Conservation (phyloP, 2,797 vertebrate species). For the Xiphophorus birchmanni region DNA sequence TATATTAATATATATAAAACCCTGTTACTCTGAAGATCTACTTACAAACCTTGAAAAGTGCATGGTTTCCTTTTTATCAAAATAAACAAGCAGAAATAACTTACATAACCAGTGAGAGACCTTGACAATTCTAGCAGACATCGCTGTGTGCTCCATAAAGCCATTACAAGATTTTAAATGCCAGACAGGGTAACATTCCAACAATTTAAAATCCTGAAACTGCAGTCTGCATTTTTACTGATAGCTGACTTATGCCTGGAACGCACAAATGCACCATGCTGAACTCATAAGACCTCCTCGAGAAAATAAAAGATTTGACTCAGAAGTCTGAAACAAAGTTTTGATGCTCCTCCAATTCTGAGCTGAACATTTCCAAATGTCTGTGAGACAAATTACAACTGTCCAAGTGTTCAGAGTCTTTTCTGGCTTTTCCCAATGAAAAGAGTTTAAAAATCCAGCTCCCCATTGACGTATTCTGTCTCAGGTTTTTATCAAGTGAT, state of each 20-base stretch:
- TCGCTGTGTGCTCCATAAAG: background rate
- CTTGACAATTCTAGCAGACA: background rate
- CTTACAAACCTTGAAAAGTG: background rate
- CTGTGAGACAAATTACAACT: background rate
- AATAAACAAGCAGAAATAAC: background rate
- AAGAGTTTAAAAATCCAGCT: background rate
- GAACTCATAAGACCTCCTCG: background rate
- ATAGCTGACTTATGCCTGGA: background rate
- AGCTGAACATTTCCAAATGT: background rate
- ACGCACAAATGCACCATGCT: background rate
- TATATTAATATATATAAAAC: background rate
- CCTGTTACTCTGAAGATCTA: background rate
- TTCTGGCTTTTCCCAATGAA: slow-evolving; percentile 2
- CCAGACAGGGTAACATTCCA: too few relatives aligned
- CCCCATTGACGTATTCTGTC: background rate
- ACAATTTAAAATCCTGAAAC: background rate
- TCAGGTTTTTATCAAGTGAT: background rate
- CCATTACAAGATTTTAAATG: background rate
- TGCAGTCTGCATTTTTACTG: background rate
- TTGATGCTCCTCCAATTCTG: background rate
- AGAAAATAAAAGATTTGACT: background rate
- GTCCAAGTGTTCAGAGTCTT: slow-evolving; percentile 27
- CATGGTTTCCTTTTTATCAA: background rate
- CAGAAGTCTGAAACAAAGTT: background rate
- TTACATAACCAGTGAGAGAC: background rate